Percentiles rank a stretch among this genome's conserved stretches.
Conservation (phyloP, 1,140 invertebrate species). For the Nixonia krombeini region DNA sequence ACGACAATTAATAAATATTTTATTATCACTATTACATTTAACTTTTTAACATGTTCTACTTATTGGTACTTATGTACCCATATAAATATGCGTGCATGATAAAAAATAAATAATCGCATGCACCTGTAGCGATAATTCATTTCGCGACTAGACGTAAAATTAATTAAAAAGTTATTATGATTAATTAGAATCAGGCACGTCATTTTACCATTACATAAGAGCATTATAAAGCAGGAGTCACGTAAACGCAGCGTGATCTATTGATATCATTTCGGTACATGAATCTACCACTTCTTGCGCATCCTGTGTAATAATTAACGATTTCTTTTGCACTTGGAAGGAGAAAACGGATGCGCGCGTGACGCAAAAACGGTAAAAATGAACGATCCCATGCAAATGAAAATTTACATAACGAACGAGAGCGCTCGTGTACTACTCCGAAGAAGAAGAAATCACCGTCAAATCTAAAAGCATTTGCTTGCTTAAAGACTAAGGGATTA, state of each 20-base stretch:
- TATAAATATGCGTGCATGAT: too few relatives aligned
- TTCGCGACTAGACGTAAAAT: conserved; percentile 16
- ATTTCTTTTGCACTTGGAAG: conserved; percentile 8
- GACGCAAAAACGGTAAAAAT: conserved; percentile 15
- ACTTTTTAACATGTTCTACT: too few relatives aligned
- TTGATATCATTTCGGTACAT: conserved; percentile 28
- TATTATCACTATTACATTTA: too few relatives aligned
- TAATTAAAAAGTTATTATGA: conserved; percentile 7
- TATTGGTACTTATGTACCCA: too few relatives aligned
- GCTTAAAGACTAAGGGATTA: too few relatives aligned
- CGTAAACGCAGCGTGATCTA: conserved; percentile 15
- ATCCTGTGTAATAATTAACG: conserved; percentile 38
- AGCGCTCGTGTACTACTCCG: conserved; percentile 4
- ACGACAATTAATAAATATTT: too few relatives aligned
- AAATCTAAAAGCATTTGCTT: too few relatives aligned
- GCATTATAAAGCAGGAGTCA: conserved; percentile 7
- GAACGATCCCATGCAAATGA: conserved; percentile 27
- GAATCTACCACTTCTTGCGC: conserved; percentile 28
- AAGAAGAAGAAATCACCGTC: too few relatives aligned
- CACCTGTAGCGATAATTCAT: too few relatives aligned
- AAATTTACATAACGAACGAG: conserved; percentile 40
- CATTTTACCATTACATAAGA: conserved; percentile 18
- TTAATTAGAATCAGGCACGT: conserved; percentile 22
- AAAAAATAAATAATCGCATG: too few relatives aligned
- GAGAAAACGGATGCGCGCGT: conserved; percentile 12